These are phyloP conservation scores for Tanytarsus gracilentus DNA, from an alignment of 2,888 invertebrate genomes.

Conservation along the genomic window DNA sequence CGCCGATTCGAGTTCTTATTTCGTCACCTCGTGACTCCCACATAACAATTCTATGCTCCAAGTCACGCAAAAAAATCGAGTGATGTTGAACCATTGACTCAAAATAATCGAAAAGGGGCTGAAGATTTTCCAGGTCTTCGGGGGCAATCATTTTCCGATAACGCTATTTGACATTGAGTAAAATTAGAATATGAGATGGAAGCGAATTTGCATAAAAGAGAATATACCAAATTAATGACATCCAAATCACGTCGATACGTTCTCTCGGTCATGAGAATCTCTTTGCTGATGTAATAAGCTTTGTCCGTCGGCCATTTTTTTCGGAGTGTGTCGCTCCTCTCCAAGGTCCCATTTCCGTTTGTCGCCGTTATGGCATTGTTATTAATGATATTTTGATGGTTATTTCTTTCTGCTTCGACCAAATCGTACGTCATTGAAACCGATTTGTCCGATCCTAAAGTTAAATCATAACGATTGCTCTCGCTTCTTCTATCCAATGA, in stretches of 20 bases:
- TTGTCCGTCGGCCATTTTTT: constrained; percentile 55
- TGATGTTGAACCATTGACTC: constrained; percentile 78
- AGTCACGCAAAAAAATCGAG: constrained; percentile 65
- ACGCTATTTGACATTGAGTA: constrained; percentile 46
- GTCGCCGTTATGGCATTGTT: constrained; percentile 28
- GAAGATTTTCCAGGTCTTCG: constrained; percentile 47
- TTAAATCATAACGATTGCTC: constrained; percentile 40
- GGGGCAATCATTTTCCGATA: constrained; percentile 61
- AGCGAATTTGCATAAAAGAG: background rate
- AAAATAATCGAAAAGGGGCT: constrained; percentile 54
- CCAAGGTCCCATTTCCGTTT: constrained; percentile 29
- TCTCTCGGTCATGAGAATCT: constrained; percentile 89
- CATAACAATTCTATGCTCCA: constrained; percentile 62
- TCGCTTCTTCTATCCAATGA: constrained; percentile 42
- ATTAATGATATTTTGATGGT: constrained; percentile 26
- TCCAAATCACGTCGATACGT: constrained; percentile 92
- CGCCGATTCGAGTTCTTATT: constrained; percentile 58
- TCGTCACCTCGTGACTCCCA: constrained; percentile 58
- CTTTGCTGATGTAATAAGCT: constrained; percentile 80
- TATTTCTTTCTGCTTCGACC: constrained; percentile 38
- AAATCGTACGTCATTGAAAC: constrained; percentile 43
- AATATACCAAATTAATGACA: constrained; percentile 69
- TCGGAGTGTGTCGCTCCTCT: constrained; percentile 28
- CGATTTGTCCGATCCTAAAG: constrained; percentile 42
- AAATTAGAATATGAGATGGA: constrained; percentile 1